A percentile compares a stretch with the other conserved stretches of the same genome.
Evolutionary conservation across 2,888 invertebrate genomes (phyloP).

Genomic region (Ischnura elegans): DNA sequence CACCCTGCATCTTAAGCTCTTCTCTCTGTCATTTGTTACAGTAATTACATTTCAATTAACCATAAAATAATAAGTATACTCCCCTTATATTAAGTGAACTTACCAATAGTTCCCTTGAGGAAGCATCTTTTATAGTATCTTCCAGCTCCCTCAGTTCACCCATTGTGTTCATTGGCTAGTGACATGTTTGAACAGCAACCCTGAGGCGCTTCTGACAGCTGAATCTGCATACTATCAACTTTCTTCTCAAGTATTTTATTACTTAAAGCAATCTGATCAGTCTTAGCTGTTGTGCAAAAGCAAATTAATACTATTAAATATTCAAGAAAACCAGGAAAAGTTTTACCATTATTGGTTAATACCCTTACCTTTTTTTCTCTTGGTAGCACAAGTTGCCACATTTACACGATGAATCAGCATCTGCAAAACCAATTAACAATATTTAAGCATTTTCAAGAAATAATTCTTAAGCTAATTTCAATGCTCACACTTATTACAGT

Average conservation of each 20-base stretch:
- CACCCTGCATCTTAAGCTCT: no score
- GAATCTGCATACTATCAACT: background rate
- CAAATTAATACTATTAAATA: background rate
- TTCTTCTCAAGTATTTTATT: background rate
- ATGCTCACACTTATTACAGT: background rate
- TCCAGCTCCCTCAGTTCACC: background rate
- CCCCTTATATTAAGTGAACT: background rate
- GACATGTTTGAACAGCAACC: no score
- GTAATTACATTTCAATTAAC: background rate
- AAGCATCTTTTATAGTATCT: background rate
- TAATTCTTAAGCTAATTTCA: background rate
- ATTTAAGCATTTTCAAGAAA: background rate
- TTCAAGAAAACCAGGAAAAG: background rate
- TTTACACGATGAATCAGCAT: background rate
- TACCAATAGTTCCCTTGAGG: background rate
- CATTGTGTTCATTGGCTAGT: no score
- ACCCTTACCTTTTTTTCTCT: background rate
- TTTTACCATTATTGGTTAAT: background rate
- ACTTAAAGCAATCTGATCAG: background rate
- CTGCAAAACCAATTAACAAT: background rate
- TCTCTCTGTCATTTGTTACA: background rate
- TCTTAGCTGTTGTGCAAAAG: background rate
- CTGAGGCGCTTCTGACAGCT: background rate
- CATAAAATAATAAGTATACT: background rate
- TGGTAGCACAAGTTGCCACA: background rate